Conservation (phyloP, 1,140 invertebrate genomes). For the Diuraphis noxia region DNA sequence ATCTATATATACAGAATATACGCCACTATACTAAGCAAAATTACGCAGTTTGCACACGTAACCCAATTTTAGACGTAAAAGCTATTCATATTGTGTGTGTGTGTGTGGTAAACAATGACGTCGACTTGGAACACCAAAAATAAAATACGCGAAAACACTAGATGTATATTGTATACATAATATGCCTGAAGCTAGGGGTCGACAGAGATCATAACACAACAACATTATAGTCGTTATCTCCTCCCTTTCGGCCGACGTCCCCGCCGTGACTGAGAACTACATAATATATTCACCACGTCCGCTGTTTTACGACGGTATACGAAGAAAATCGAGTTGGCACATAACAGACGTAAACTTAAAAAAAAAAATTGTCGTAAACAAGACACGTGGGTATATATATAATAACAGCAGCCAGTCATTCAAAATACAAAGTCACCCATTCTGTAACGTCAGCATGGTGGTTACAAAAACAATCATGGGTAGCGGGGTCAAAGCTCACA, state of each 20-base stretch:
- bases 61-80: not conserved
- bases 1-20: not conserved
- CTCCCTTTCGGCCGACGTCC: not conserved
- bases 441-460: not conserved
- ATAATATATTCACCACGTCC: not conserved
- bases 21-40: not conserved
- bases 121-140: not conserved
- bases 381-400: not conserved
- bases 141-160: not conserved
- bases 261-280: not conserved
- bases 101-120: not conserved
- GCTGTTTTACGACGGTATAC: not conserved
- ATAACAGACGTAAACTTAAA: not conserved
- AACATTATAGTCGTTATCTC: not conserved
- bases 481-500: not conserved
- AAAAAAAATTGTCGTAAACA: not conserved
- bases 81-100: no score
- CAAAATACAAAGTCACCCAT: not conserved
- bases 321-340: not conserved
- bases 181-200: constrained; percentile 20
- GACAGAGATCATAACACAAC: not conserved
- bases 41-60: constrained; percentile 8
- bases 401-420: not conserved
- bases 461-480: not conserved
- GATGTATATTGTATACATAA: not conserved